A percentile compares a stretch with the other conserved stretches of the same genome.
Conservation (phyloP, 1,140 invertebrate species). For the Artemia franciscana region DNA sequence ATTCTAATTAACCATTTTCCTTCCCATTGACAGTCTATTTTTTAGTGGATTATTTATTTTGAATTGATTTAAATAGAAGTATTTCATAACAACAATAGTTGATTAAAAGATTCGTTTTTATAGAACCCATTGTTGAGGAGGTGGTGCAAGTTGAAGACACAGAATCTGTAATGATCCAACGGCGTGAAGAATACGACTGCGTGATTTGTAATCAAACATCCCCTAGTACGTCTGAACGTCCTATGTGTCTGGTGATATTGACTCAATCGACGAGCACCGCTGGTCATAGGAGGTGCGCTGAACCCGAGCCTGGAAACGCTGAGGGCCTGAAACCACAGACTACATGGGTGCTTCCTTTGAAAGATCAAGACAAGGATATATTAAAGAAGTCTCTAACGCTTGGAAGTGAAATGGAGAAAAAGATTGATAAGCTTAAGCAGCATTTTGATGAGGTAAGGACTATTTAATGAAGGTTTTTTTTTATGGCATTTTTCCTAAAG, state of each 20-base stretch:
- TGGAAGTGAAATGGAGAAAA: constrained; percentile 31
- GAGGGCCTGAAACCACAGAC: neutral
- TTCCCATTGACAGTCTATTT: too few relatives aligned
- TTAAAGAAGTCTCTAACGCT: constrained; percentile 2
- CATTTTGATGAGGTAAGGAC: constrained; percentile 47
- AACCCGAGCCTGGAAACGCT: constrained; percentile 16
- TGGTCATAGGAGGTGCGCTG: constrained; percentile 35
- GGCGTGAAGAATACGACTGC: constrained; percentile 54
- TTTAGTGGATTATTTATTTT: too few relatives aligned
- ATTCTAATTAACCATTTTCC: too few relatives aligned
- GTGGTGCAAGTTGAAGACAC: neutral
- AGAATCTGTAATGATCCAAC: neutral
- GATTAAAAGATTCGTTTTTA: too few relatives aligned
- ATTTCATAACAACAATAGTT: too few relatives aligned
- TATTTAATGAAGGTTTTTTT: too few relatives aligned
- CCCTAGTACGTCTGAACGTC: constrained; percentile 54
- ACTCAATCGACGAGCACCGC: constrained; percentile 54
- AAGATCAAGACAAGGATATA: constrained; percentile 1
- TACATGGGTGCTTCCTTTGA: neutral
- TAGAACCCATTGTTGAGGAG: neutral
- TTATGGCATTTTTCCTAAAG: too few relatives aligned
- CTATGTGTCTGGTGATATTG: constrained; percentile 69
- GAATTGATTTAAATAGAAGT: too few relatives aligned
- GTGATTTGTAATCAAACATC: constrained; percentile 83
- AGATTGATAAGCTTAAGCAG: constrained; percentile 38